phyloP scores from a whole-genome alignment of 2,888 invertebrate genomes.

The Dromius quadrimaculatus region DNA sequence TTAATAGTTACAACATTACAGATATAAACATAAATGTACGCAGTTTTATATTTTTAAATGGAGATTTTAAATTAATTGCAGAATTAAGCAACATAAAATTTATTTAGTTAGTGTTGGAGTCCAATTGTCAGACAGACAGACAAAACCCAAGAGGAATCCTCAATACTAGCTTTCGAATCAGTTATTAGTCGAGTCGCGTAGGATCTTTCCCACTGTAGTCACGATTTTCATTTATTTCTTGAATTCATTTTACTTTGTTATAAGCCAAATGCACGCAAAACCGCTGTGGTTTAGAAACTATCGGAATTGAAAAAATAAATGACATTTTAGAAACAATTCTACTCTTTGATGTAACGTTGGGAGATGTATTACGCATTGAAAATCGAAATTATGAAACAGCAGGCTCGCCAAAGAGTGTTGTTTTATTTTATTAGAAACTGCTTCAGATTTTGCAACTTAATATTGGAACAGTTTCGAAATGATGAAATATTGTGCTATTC shows the following conservation, averaged over 20 bases:
- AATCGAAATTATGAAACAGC: conserved; percentile 20
- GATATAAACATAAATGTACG: neutral
- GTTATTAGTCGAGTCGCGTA: too few species aligned
- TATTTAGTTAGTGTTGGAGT: neutral
- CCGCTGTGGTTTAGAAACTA: conserved; percentile 32
- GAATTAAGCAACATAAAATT: neutral
- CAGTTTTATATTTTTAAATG: neutral
- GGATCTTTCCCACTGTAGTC: conserved; percentile 35
- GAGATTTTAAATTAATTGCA: neutral
- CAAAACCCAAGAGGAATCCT: too few species aligned
- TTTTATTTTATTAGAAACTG: conserved; percentile 12
- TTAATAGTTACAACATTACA: conserved; percentile 8
- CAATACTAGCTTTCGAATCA: too few species aligned
- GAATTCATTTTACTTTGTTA: neutral
- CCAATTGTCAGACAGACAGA: too few species aligned
- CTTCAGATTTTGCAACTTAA: conserved; percentile 23
- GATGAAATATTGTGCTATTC: conserved; percentile 2
- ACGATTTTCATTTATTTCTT: conserved; percentile 40
- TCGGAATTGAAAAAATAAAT: conserved; percentile 27
- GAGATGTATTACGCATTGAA: conserved; percentile 11
- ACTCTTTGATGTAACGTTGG: conserved; percentile 10
- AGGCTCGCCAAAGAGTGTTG: too few species aligned
- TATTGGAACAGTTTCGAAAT: conserved; percentile 5
- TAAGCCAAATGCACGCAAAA: neutral
- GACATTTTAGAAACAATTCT: conserved; percentile 35